A percentile compares a stretch with the other conserved stretches of the same genome.
phyloP scores from a whole-genome alignment of 2,113 vertebrate genomes.

The Carettochelys insculpta region DNA sequence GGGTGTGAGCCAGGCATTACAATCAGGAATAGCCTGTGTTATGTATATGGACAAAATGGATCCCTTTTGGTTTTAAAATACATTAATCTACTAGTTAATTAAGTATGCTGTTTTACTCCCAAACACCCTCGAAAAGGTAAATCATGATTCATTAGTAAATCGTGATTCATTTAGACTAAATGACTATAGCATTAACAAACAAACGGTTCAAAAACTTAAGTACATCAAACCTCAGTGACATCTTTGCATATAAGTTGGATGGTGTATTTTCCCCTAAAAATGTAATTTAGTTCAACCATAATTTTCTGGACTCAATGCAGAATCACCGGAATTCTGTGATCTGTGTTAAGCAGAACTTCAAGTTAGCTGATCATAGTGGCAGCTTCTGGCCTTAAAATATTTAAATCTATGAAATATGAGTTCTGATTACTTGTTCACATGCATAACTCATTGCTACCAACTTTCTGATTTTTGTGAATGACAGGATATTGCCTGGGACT shows the following conservation, averaged over 20 bases:
- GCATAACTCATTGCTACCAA: neutral
- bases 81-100: neutral
- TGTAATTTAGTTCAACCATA: neutral
- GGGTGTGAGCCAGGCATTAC: neutral
- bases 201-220: neutral
- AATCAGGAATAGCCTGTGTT: neutral
- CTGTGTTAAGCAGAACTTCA: neutral
- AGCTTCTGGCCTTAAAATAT: neutral
- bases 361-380: neutral
- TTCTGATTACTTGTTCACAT: neutral
- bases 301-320: neutral
- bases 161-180: neutral
- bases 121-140: neutral
- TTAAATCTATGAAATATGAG: neutral
- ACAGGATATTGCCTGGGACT: neutral
- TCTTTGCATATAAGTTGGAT: neutral
- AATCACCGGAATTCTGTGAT: neutral
- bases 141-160: neutral
- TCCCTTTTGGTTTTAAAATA: neutral
- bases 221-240: neutral
- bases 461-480: neutral
- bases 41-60: neutral
- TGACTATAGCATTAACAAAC: neutral
- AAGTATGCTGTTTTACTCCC: neutral
- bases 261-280: neutral